Evolutionary conservation across 2,113 vertebrate species (phyloP), one percentile per base, ranked within the genome.

Genomic region (Serinus canaria): DNA sequence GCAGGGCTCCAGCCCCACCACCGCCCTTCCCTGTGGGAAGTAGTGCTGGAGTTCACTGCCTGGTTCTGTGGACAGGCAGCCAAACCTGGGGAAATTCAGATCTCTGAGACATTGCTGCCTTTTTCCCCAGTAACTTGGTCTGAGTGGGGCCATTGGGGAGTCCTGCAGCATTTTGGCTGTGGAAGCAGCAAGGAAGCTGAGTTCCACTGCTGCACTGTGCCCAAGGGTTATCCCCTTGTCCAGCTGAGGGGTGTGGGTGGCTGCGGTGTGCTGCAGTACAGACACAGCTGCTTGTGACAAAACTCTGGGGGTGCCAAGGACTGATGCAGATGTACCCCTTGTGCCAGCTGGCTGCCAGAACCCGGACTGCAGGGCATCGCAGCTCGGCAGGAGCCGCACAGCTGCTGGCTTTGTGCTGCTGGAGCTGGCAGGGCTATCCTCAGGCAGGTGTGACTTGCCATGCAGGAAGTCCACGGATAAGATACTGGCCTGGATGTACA

Each of bases 371-470:
- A 37, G 62, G n/a, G 37, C 52, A 43, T 24, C 2, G 5, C 13
- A n/a, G 55, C 55, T 52, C 30, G 11, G 62, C 3, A 3, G 46
- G 24, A 58, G 4, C 24, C 25, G 10, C 2, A 2, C 0, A 5
- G 76, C 31, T 50, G 6, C 58, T 3, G 6, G 12, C 52, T 25
- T 28, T 2, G 33, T 30, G 73, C 59, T 91, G 81, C 59, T 62
- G 4, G 3, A 50, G 49, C 7, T 15, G 83, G 31, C 27, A 68
- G 35, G 23, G 23, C 30, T 59, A n/a, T 49, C 49, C 18, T 27
- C 1, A 2, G 11, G 30, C 17, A 6, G 1, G 1, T 6, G 6
- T 5, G 6, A 31, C 21, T 46, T 58, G 18, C 10, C 24, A 6
- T 1, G 24, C 25, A 31, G n/a, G 58, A 69, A 39, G 33, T 15